Conservation (phyloP, 2,113 vertebrate species). For the Anser cygnoides region DNA sequence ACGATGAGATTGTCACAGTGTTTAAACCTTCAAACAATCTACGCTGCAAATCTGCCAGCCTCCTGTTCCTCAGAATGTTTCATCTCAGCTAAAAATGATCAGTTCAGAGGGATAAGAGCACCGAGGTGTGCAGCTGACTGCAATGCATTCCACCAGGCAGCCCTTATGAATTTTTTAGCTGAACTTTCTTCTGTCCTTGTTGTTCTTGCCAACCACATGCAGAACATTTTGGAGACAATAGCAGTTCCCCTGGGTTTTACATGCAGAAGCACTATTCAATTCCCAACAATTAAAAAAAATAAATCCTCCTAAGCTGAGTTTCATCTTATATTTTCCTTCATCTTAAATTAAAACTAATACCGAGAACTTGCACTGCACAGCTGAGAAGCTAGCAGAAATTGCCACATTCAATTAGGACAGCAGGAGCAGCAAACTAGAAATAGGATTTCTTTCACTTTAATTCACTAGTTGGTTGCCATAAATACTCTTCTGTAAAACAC, state of each 20-base stretch:
- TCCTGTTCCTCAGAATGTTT: constrained; percentile 42
- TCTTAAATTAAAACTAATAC: constrained; percentile 33
- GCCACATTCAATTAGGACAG: constrained; percentile 30
- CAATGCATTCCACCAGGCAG: constrained; percentile 45
- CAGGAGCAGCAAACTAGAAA: constrained; percentile 31
- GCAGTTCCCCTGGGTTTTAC: background rate
- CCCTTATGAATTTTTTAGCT: constrained; percentile 52
- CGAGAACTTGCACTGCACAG: constrained; percentile 2
- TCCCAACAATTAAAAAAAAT: constrained; percentile 20
- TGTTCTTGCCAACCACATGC: constrained; percentile 59
- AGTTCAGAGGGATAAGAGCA: constrained; percentile 22
- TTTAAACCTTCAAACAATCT: constrained; percentile 65
- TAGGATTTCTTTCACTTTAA: constrained; percentile 48
- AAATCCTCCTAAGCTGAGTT: constrained; percentile 1
- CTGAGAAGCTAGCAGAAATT: constrained; percentile 27
- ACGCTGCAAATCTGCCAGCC: constrained; percentile 39
- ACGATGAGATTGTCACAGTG: constrained; percentile 64
- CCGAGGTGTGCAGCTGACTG: constrained; percentile 19
- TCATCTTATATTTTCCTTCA: constrained; percentile 33
- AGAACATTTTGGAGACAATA: constrained; percentile 60
- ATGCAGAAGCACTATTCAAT: background rate
- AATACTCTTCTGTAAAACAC: constrained; percentile 29
- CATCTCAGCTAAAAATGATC: constrained; percentile 42
- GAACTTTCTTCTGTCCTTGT: constrained; percentile 52
- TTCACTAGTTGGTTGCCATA: constrained; percentile 49